phyloP scores from a whole-genome alignment of 2,113 vertebrate genomes.

The Campylorhamphus procurvoides region DNA sequence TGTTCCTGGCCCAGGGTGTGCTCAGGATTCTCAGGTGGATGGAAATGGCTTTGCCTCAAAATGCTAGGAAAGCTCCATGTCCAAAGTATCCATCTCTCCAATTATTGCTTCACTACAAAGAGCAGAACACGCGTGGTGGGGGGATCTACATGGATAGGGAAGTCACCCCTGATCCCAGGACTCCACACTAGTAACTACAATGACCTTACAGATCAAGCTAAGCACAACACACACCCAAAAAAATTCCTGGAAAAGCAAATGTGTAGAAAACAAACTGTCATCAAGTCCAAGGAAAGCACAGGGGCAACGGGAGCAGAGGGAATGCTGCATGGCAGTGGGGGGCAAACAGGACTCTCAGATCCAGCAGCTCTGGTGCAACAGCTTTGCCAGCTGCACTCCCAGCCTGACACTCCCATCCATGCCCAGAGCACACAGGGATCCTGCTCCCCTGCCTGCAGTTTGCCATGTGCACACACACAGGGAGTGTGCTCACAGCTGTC shows the following conservation, averaged over 20 bases:
- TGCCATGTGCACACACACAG: neutral
- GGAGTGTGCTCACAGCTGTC: neutral
- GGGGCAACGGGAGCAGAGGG: neutral
- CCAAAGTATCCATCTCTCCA: neutral
- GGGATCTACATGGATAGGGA: neutral
- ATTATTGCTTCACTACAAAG: neutral
- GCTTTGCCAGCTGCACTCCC: neutral
- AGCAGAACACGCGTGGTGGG: neutral
- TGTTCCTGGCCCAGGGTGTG: neutral
- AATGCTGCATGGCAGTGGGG: neutral
- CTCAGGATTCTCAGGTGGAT: neutral
- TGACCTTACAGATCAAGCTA: neutral
- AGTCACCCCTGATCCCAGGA: neutral
- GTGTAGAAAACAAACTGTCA: neutral
- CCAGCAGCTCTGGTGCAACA: neutral
- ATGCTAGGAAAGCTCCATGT: neutral
- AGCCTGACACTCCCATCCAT: fast-evolving
- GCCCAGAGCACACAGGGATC: neutral
- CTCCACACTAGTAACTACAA: neutral
- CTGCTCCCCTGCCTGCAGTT: neutral
- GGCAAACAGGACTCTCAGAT: neutral
- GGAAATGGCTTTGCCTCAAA: neutral
- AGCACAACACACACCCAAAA: neutral
- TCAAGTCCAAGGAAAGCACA: neutral
- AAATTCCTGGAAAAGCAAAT: neutral